phyloP scores from a whole-genome alignment of 1,140 invertebrate genomes.

The Chymomyza costata region DNA sequence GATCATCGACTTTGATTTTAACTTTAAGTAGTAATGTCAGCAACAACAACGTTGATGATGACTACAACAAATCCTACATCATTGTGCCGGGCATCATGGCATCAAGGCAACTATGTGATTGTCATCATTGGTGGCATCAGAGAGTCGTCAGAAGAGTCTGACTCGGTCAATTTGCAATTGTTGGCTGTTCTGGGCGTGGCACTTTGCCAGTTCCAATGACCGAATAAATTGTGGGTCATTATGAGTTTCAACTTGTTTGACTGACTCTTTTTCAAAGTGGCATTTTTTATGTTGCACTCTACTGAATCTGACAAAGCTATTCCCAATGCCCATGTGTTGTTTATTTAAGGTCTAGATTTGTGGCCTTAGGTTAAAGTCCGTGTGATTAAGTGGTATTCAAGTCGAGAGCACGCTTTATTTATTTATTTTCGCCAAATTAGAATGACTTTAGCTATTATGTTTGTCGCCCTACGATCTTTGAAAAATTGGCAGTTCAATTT shows the following conservation, averaged over 20 bases:
- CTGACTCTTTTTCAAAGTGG: background rate
- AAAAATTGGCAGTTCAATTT: too few relatives aligned
- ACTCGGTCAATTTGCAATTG: conserved; percentile 12
- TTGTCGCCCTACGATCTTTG: too few relatives aligned
- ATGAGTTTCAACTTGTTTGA: conserved; percentile 41
- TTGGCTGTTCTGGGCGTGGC: conserved; percentile 29
- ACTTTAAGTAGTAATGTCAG: conserved; percentile 21
- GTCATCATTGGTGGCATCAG: conserved; percentile 17
- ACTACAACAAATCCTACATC: conserved; percentile 25
- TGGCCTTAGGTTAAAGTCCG: too few relatives aligned
- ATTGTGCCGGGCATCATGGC: conserved; percentile 9
- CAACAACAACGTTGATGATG: conserved; percentile 22
- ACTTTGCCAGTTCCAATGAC: conserved; percentile 35
- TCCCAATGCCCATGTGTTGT: too few relatives aligned
- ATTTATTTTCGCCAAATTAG: too few relatives aligned
- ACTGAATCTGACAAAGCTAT: too few relatives aligned
- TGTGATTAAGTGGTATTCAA: too few relatives aligned
- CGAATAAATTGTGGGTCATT: conserved; percentile 64
- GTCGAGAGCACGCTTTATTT: too few relatives aligned
- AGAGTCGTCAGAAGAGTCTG: background rate
- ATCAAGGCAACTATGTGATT: conserved; percentile 1
- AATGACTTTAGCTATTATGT: too few relatives aligned
- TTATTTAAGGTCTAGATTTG: too few relatives aligned
- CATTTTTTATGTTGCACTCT: too few relatives aligned
- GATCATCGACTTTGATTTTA: conserved; percentile 69